Conservation (phyloP, 1,140 invertebrate genomes). For the Drosophila kurseongensis region DNA sequence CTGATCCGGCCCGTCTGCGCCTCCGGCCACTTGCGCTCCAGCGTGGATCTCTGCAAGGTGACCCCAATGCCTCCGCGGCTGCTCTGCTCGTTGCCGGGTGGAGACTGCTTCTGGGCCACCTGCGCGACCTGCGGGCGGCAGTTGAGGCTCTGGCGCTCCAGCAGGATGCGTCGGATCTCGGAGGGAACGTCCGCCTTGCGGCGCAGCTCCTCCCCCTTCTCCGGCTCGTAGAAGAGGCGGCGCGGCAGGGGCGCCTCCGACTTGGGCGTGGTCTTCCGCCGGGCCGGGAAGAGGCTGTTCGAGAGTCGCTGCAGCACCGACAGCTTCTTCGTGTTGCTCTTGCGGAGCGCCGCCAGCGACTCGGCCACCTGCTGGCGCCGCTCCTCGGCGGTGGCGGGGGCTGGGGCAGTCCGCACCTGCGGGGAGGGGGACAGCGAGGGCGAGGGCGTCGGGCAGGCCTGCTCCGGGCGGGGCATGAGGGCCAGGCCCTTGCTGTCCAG, state of each 20-base stretch:
- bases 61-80: too few relatives aligned
- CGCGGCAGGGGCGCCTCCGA: slow-evolving; percentile 29
- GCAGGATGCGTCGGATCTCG: slow-evolving; percentile 61
- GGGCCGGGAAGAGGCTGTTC: slow-evolving; percentile 68
- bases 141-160: slow-evolving; percentile 64
- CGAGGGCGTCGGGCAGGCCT: slow-evolving; percentile 15
- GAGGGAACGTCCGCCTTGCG: slow-evolving; percentile 25
- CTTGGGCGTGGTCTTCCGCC: slow-evolving; percentile 72
- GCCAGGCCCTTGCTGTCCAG: slow-evolving; percentile 75
- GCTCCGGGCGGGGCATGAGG: slow-evolving; percentile 61
- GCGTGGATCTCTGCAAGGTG: slow-evolving; percentile 17
- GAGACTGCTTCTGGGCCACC: too few relatives aligned
- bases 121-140: too few relatives aligned
- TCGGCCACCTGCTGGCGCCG: slow-evolving; percentile 49
- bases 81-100: too few relatives aligned
- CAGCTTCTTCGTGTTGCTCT: slow-evolving; percentile 66
- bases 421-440: slow-evolving; percentile 14
- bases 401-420: neutral
- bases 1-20: slow-evolving; percentile 35
- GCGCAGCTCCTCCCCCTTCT: slow-evolving; percentile 2
- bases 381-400: slow-evolving; percentile 35
- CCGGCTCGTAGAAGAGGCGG: slow-evolving; percentile 10
- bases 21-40: slow-evolving; percentile 58
- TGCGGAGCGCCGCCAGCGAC: slow-evolving; percentile 51
- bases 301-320: slow-evolving; percentile 78